Percentiles rank a stretch among this genome's conserved stretches.
Evolutionary conservation across 2,797 vertebrate genomes (phyloP).

Genomic region (Pachyuromys duprasi): DNA sequence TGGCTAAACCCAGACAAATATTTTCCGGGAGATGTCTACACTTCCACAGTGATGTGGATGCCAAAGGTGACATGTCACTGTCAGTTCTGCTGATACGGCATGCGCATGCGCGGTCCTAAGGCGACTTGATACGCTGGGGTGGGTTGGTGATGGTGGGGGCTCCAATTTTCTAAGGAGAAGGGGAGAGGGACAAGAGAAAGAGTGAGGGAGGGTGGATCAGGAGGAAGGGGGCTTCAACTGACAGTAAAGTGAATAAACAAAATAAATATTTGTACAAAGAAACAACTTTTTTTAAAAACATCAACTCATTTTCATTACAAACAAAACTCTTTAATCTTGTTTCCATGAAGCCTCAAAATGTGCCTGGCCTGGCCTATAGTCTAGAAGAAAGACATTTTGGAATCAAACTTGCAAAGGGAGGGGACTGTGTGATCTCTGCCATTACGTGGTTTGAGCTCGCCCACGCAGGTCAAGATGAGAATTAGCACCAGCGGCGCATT

Average conservation of each 20-base stretch:
- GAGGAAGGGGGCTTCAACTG: too few relatives aligned
- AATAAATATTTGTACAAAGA: too few relatives aligned
- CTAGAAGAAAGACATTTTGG: not conserved
- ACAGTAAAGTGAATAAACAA: too few relatives aligned
- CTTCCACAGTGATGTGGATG: not conserved
- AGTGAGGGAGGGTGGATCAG: too few relatives aligned
- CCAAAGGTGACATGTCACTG: not conserved
- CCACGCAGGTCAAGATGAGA: not conserved
- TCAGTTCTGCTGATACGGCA: not conserved
- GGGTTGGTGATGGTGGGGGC: too few relatives aligned
- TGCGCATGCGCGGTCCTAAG: not conserved
- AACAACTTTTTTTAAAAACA: not conserved
- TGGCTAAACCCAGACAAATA: not conserved
- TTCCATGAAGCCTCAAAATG: constrained; percentile 1
- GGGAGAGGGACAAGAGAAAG: too few relatives aligned
- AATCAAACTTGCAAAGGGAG: not conserved
- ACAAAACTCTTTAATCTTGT: not conserved
- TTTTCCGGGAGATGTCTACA: not conserved
- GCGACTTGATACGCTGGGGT: too few relatives aligned
- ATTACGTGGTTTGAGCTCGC: not conserved
- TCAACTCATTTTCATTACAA: not conserved
- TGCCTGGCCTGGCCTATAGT: not conserved
- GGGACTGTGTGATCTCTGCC: not conserved
- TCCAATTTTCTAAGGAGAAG: too few relatives aligned
- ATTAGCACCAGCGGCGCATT: not conserved